phyloP scores from a whole-genome alignment of 2,888 invertebrate species.

The Tipula lateralis region DNA sequence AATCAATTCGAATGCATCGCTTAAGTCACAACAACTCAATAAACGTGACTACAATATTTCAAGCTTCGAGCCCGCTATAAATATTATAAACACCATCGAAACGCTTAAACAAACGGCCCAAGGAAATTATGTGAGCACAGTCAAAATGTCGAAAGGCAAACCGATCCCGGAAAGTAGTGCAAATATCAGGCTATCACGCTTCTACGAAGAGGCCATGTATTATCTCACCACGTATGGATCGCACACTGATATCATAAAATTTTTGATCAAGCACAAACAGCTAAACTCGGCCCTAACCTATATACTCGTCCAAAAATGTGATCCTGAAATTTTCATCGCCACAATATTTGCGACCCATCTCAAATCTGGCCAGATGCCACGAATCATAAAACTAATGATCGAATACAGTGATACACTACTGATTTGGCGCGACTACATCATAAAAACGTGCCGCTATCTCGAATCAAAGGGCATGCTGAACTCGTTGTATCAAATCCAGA shows the following conservation, averaged over 20 bases:
- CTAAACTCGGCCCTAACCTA: conserved; percentile 64
- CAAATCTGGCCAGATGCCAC: conserved; percentile 58
- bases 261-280: conserved; percentile 68
- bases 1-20: conserved; percentile 44
- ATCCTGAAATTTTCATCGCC: conserved; percentile 67
- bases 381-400: conserved; percentile 60
- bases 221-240: conserved; percentile 78
- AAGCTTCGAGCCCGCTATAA: conserved; percentile 55
- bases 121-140: conserved; percentile 51
- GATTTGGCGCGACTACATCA: conserved; percentile 66
- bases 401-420: conserved; percentile 61
- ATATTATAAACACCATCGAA: conserved; percentile 57
- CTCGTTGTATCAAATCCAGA: conserved; percentile 69
- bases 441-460: conserved; percentile 65
- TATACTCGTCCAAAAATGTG: conserved; percentile 62
- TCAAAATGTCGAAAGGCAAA: conserved; percentile 43
- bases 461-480: conserved; percentile 64
- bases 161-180: conserved; percentile 43
- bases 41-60: conserved; percentile 53
- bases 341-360: conserved; percentile 64
- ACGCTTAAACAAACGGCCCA: conserved; percentile 55
- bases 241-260: conserved; percentile 66
- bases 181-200: conserved; percentile 47
- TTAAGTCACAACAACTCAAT: conserved; percentile 41
- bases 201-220: conserved; percentile 73